Percentiles rank a stretch among this genome's conserved stretches.
Evolutionary conservation across 2,888 invertebrate genomes (phyloP).

Genomic region (Tryphoninae sp.): DNA sequence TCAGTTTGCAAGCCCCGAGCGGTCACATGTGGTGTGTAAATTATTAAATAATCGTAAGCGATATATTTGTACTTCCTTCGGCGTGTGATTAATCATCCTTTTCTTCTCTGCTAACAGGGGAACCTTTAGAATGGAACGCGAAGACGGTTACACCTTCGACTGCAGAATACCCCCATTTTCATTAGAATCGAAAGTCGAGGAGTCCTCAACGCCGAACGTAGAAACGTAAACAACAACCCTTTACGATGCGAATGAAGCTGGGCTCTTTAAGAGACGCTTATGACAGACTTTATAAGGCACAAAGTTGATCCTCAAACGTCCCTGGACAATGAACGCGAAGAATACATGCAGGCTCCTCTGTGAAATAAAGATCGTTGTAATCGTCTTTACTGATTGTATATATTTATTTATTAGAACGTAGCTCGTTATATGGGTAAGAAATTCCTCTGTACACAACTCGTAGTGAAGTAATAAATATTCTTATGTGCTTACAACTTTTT

Average conservation of each 20-base stretch:
- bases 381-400: constrained; percentile 50
- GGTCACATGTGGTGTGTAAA: constrained; percentile 96
- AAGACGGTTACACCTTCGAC: constrained; percentile 98
- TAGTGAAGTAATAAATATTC: constrained; percentile 58
- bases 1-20: constrained; percentile 97
- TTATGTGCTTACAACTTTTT: constrained; percentile 20
- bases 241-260: neutral
- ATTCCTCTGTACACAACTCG: constrained; percentile 41
- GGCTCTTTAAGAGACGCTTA: constrained; percentile 1
- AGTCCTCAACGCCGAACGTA: constrained; percentile 79
- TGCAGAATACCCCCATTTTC: constrained; percentile 99
- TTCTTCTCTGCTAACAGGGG: constrained; percentile 85
- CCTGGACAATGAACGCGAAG: constrained; percentile 11
- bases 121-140: constrained; percentile 97
- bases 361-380: constrained; percentile 51
- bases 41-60: constrained; percentile 4
- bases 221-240: constrained; percentile 65
- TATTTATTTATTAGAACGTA: constrained; percentile 59
- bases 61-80: neutral
- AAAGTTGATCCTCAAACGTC: constrained; percentile 26
- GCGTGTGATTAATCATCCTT: constrained; percentile 16
- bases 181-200: constrained; percentile 95
- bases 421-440: constrained; percentile 46
- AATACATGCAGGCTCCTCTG: constrained; percentile 21
- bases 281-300: constrained; percentile 24